phyloP scores from a whole-genome alignment of 2,888 invertebrate genomes.

The Polymixis lichenea region DNA sequence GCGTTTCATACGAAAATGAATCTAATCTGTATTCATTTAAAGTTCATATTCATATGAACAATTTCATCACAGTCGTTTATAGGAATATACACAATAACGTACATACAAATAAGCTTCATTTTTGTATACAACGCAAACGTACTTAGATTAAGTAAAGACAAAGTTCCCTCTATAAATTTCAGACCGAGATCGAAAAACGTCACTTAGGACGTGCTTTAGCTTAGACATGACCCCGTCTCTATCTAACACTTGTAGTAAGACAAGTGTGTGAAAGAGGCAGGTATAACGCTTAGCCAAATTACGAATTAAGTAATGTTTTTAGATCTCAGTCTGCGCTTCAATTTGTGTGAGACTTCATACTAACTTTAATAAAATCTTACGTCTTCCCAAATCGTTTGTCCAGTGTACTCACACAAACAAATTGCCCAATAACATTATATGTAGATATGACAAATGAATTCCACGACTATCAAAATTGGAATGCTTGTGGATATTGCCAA shows the following conservation, averaged over 20 bases:
- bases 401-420: conserved; percentile 27
- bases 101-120: not conserved
- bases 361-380: not conserved
- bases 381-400: not conserved
- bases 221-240: not conserved
- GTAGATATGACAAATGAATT: conserved; percentile 52
- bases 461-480: conserved; percentile 66
- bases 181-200: not conserved
- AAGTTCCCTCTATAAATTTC: conserved; percentile 11
- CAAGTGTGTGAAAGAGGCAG: not conserved
- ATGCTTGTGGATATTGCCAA: conserved; percentile 68
- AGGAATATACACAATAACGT: not conserved
- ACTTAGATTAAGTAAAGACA: not conserved
- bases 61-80: not conserved
- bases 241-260: not conserved
- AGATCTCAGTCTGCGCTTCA: not conserved
- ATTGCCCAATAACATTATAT: conserved; percentile 38
- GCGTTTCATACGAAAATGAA: not conserved
- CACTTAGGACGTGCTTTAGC: not conserved
- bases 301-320: not conserved
- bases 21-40: not conserved
- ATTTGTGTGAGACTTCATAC: conserved; percentile 7
- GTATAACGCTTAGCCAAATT: not conserved
- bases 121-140: not conserved
- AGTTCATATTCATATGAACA: not conserved